Conservation (phyloP, 2,888 invertebrate species). For the Polymixis lichenea region DNA sequence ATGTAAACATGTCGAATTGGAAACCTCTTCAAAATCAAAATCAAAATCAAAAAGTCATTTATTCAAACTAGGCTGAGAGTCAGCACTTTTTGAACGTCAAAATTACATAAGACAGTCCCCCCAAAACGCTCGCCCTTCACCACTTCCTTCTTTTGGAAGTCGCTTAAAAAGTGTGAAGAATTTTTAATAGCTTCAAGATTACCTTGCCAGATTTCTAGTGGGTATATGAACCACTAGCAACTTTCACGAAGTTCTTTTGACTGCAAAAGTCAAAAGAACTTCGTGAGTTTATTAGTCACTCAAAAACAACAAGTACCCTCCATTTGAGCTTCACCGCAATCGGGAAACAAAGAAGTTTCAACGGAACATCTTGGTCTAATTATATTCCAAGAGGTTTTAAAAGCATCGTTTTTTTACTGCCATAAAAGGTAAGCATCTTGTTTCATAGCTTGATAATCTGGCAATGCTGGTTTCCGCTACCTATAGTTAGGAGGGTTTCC, state of each 20-base stretch:
- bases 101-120: no score
- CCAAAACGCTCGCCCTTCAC: no score
- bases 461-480: background rate
- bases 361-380: background rate
- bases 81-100: no score
- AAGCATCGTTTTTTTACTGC: background rate
- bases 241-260: no score
- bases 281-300: background rate
- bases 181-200: background rate
- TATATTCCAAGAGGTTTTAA: slow-evolving; percentile 3
- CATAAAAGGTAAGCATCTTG: background rate
- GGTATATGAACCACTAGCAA: background rate
- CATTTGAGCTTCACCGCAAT: no score
- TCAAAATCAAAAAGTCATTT: no score
- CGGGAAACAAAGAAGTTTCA: background rate
- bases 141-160: no score
- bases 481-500: background rate
- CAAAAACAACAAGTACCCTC: background rate
- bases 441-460: background rate
- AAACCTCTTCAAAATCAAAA: no score
- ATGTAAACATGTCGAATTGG: no score
- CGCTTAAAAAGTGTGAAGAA: no score
- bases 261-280: background rate
- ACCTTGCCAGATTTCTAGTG: background rate
- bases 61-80: no score